A percentile compares a stretch with the other conserved stretches of the same genome.
phyloP scores from a whole-genome alignment of 2,113 vertebrate genomes.

The Tor tambroides region DNA sequence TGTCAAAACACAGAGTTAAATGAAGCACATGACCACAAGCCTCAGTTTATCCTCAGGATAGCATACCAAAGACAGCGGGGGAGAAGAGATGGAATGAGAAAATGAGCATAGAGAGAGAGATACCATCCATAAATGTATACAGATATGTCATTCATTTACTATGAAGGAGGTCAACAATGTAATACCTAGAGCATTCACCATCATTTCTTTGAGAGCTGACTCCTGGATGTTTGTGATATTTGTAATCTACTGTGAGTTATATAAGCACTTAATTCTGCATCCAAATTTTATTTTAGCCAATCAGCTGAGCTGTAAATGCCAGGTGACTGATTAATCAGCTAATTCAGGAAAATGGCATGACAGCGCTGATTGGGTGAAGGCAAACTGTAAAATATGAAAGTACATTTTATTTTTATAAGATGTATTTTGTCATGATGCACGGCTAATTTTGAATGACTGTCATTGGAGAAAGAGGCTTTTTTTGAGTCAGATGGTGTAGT shows the following conservation, averaged over 20 bases:
- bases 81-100: neutral
- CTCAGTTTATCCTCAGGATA: conserved; percentile 31
- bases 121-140: neutral
- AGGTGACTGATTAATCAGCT: neutral
- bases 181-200: neutral
- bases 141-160: neutral
- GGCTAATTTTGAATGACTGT: neutral
- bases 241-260: neutral
- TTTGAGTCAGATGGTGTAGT: neutral
- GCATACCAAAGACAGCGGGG: conserved; percentile 31
- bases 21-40: conserved; percentile 10
- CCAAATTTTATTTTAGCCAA: neutral
- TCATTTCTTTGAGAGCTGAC: neutral
- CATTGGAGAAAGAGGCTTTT: neutral
- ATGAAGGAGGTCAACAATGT: neutral
- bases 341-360: neutral
- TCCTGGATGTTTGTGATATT: neutral
- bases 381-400: neutral
- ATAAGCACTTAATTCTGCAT: neutral
- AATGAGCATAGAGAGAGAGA: neutral
- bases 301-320: neutral
- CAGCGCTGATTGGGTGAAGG: neutral
- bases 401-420: neutral
- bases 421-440: neutral
- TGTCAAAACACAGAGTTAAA: conserved; percentile 35